Conservation (phyloP, 2,888 invertebrate genomes). For the Eupithecia vulgata region DNA sequence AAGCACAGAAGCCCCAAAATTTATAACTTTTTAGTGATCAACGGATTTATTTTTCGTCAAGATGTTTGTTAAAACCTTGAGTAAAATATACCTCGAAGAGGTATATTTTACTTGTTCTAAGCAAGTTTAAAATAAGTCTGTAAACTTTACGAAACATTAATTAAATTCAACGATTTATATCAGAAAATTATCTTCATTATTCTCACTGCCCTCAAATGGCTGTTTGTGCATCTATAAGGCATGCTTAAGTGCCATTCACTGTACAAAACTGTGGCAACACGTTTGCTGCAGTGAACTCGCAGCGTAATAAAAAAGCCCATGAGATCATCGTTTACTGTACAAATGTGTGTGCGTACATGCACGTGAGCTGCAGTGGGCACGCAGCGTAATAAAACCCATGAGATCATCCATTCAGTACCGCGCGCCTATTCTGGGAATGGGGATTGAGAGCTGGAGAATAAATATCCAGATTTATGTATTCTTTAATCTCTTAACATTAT, state of each 20-base stretch:
- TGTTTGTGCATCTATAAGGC: neutral
- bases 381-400: slow-evolving; percentile 44
- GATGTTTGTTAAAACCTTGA: neutral
- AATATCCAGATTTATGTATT: slow-evolving; percentile 35
- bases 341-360: neutral
- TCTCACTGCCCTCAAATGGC: no score
- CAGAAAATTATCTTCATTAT: neutral
- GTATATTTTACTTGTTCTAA: no score
- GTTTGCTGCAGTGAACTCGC: neutral
- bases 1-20: neutral
- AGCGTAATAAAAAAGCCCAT: slow-evolving; percentile 26
- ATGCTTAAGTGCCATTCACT: neutral
- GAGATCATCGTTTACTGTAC: neutral
- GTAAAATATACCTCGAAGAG: neutral
- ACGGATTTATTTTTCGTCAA: neutral
- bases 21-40: neutral
- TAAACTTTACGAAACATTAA: no score
- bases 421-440: slow-evolving; percentile 49
- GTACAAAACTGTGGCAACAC: neutral
- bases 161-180: neutral
- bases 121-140: neutral
- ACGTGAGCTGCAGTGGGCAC: neutral
- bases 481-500: slow-evolving; percentile 33
- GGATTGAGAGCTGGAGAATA: slow-evolving; percentile 31
- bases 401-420: slow-evolving; percentile 52